Conservation (phyloP, 2,888 invertebrate species). For the Ectemnius cavifrons region DNA sequence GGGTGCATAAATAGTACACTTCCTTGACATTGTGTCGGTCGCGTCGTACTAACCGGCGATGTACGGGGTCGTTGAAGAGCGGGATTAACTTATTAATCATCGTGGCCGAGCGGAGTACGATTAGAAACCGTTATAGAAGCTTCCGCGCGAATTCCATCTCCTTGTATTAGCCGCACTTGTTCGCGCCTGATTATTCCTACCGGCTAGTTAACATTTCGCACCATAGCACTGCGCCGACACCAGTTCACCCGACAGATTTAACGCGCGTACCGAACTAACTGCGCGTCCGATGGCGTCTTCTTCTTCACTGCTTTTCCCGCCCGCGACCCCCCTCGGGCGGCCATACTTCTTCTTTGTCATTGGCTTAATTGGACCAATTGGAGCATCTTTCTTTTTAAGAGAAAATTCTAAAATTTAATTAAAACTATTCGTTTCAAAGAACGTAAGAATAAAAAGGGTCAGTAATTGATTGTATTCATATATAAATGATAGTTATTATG, state of each 20-base stretch:
- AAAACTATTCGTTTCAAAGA: too few species aligned
- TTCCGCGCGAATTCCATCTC: not conserved
- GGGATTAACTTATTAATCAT: conserved; percentile 7
- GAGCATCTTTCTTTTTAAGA: too few species aligned
- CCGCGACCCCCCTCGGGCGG: not conserved
- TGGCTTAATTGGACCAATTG: too few species aligned
- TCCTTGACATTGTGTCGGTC: too few species aligned
- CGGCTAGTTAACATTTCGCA: conserved; percentile 28
- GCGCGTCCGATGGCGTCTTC: conserved; percentile 63
- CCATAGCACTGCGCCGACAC: conserved; percentile 28
- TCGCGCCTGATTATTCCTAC: conserved; percentile 52
- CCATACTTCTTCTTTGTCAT: not conserved
- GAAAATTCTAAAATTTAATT: too few species aligned
- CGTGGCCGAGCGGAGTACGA: not conserved
- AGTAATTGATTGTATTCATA: too few species aligned
- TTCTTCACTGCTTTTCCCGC: conserved; percentile 17
- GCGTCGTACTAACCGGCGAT: too few species aligned
- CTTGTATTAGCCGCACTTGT: conserved; percentile 44
- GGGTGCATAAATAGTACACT: too few species aligned
- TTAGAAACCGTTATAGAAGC: not conserved
- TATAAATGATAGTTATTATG: too few species aligned
- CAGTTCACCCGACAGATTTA: conserved; percentile 65
- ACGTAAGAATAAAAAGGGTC: too few species aligned
- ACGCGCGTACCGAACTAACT: conserved; percentile 71
- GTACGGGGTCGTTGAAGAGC: not conserved